Evolutionary conservation across 2,797 vertebrate species (phyloP), one percentile per base, ranked within the genome.

Genomic region (Cirrhinus mrigala): DNA sequence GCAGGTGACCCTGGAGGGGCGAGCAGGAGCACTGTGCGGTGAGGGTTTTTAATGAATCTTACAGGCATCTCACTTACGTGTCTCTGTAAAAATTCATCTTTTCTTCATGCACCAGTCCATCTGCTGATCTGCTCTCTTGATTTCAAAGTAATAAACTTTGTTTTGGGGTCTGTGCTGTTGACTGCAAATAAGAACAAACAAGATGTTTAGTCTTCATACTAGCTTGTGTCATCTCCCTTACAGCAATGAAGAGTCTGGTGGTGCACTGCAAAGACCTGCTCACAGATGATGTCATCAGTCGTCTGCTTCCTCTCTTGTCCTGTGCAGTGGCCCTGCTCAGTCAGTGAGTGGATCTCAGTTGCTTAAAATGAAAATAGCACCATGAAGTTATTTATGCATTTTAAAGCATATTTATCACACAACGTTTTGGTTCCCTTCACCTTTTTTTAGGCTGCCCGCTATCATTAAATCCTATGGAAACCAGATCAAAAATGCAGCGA

Each of bases 1-100:
- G 98, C 97, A 98, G 87, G 96, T 98, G 58, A 98, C 97, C 0
- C 91, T 99, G 86, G 97, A 98, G 94, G 96, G 97, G 62, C 96
- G 98, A 29, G 94, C 97, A 10, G 97, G 97, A 87, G 97, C 97
- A 3, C 95, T 96, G 29, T 92, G 92, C 16, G 94, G 95, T 96
- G 79, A 90, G 92, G 14, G 12, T 24, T 15, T 70, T 75, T 52
- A 6, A 52, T 83, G 89, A 90, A 6, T 48, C 52, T 50, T 18
- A 52, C n/a, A 54, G 40, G 20, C 15, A 62, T 44, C 14, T 18
- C 60, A 46, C 12, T n/a, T 58, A 8, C 85, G 20, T 50, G 69
- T 74, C 16, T 64, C 12, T 22, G 56, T 48, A 29, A 15, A 58
- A 58, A 58, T 69, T 40, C 22, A 18, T 40, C 1, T 44, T 27